These are phyloP conservation scores for Fulmarus glacialis DNA, from an alignment of 2,113 vertebrate species.

Conservation along the genomic window DNA sequence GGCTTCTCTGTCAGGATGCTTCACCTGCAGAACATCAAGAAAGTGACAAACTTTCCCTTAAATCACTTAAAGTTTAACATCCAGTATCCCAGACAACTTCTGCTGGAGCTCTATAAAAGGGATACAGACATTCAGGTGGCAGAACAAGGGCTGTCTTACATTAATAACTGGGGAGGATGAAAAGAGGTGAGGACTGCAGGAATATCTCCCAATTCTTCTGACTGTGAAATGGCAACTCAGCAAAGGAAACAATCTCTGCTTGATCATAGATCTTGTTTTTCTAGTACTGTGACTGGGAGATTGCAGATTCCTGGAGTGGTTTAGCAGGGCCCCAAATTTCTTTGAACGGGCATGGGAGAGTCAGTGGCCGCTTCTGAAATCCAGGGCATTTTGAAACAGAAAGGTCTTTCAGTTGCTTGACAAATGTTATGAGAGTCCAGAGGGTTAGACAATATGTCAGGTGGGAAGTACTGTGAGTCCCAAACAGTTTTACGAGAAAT, in stretches of 20 bases:
- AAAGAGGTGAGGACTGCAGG: background rate
- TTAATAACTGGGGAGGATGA: background rate
- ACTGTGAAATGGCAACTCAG: background rate
- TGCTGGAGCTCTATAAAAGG: background rate
- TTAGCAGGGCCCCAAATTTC: background rate
- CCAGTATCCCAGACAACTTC: background rate
- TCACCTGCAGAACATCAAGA: background rate
- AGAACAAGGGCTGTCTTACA: background rate
- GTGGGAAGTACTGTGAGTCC: slow-evolving; percentile 17
- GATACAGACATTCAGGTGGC: background rate
- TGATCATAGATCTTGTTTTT: background rate
- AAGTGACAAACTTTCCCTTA: background rate
- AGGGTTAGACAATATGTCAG: slow-evolving; percentile 33
- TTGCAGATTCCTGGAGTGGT: background rate
- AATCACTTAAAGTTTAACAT: background rate
- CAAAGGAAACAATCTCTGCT: background rate
- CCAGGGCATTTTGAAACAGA: background rate
- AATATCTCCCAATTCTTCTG: background rate
- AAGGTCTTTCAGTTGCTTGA: background rate
- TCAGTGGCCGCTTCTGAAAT: background rate
- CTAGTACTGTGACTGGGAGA: background rate
- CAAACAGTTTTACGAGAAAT: slow-evolving; percentile 32
- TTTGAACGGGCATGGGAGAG: background rate
- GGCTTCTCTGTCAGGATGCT: background rate
- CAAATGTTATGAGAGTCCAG: background rate